Base-by-base conservation (phyloP, 2,888 invertebrate genomes). In the Callosobruchus maculatus region DNA sequence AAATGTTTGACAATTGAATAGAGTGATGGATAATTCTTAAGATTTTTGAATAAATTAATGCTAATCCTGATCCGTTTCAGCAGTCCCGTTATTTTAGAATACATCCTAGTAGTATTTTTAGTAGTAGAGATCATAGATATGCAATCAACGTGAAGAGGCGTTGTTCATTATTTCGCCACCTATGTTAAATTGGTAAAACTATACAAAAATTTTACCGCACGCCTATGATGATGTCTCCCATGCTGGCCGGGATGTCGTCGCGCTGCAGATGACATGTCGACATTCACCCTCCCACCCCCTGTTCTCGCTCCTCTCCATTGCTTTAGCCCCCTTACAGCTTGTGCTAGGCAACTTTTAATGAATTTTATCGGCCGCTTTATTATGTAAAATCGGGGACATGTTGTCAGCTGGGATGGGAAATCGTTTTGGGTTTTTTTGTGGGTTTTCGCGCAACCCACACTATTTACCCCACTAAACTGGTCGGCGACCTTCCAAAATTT, bases 321-420 rank as follows among this genome's bases (percentile, higher is more conserved):
- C 13, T 18, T 13, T 49, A 1, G 49, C 5, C 13, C 49, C 49
- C 49, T 49, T 21, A 70, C 71, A 67, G 71, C 71, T 7, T 49
- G 67, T n/a, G 21, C 21, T 20, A 67, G 30, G 70, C 68, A 73
- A 73, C 71, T 73, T 71, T 71, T 71, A 71, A 71, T 71, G 67
- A 71, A 74, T 74, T 71, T 71, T 68, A 66, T 68, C 68, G 21
- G 49, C 49, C 49, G 49, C 49, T 49, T 49, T 49, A 83, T 49
- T 49, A 49, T 49, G 49, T 49, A 49, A 49, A 49, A 49, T 49
- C 49, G 49, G 49, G 49, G 49, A 49, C 49, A 13, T 49, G 49
- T 49, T 49, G 49, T 49, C 49, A 49, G 49, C 49, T 3, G 49
- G 5, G 49, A 49, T 49, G 49, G 3, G 49, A 49, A 30, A 30